A percentile compares a stretch with the other conserved stretches of the same genome.
These are phyloP conservation scores for Andrena cerasifolii DNA, from an alignment of 1,140 invertebrate species.

Conservation along the genomic window DNA sequence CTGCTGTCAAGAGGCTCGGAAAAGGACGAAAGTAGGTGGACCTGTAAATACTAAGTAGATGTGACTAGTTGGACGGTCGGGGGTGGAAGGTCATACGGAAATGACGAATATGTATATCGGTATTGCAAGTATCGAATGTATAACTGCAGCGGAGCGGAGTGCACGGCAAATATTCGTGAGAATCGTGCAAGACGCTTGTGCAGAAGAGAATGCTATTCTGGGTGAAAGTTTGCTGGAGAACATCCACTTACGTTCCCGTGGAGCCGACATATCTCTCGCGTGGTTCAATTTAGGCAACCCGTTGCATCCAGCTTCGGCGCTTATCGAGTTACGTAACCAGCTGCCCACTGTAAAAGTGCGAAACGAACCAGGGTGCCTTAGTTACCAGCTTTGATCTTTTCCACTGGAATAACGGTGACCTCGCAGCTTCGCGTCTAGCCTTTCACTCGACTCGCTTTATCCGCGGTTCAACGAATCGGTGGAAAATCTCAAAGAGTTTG, in stretches of 20 bases:
- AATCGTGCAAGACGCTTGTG: constrained; percentile 42
- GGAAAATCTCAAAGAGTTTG: no score
- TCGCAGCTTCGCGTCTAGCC: neutral
- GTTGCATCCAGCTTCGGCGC: constrained; percentile 2
- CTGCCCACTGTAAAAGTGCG: constrained; percentile 32
- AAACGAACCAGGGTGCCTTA: neutral
- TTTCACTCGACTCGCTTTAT: neutral
- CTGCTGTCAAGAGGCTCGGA: no score
- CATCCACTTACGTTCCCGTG: constrained; percentile 32
- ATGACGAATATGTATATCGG: neutral
- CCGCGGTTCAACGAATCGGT: no score
- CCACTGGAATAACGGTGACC: neutral
- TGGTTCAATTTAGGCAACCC: constrained; percentile 53
- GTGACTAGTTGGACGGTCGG: neutral
- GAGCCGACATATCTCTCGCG: constrained; percentile 45
- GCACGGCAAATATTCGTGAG: constrained; percentile 59
- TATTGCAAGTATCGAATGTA: constrained; percentile 25
- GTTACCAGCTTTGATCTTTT: neutral
- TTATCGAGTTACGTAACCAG: constrained; percentile 23
- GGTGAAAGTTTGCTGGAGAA: constrained; percentile 58
- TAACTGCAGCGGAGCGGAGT: constrained; percentile 23
- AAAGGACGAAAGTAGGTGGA: neutral
- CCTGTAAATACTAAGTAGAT: neutral
- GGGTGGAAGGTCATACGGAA: neutral
- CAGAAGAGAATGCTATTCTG: constrained; percentile 44